Percentiles rank a stretch among this genome's conserved stretches.
Conservation (phyloP, 2,888 invertebrate species). For the Sthenelais limicola region DNA sequence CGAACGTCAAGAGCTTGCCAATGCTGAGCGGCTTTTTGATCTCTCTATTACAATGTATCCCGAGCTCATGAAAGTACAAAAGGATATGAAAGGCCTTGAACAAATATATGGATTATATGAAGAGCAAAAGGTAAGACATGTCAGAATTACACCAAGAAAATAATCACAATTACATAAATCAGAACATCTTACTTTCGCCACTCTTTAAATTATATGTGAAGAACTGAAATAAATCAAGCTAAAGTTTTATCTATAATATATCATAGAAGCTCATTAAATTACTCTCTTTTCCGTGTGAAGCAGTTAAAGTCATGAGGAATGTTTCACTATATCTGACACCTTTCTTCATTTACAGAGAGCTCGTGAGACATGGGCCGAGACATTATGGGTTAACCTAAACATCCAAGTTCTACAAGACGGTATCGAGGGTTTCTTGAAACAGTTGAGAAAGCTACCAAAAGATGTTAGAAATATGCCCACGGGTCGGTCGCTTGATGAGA, state of each 20-base stretch:
- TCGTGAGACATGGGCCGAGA: constrained; percentile 87
- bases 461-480: constrained; percentile 76
- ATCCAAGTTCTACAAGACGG: constrained; percentile 87
- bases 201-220: too few relatives aligned
- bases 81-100: constrained; percentile 77
- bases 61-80: constrained; percentile 76
- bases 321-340: too few relatives aligned
- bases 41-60: constrained; percentile 88
- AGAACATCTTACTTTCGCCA: too few relatives aligned
- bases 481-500: constrained; percentile 82
- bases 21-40: constrained; percentile 89
- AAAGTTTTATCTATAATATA: too few relatives aligned
- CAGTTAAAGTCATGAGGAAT: too few relatives aligned
- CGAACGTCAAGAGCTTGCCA: constrained; percentile 78
- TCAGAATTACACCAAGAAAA: too few relatives aligned
- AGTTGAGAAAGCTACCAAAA: constrained; percentile 83
- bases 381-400: constrained; percentile 89
- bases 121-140: constrained; percentile 78
- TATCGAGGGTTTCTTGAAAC: constrained; percentile 87
- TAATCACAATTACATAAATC: too few relatives aligned
- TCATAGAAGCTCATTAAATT: too few relatives aligned
- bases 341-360: constrained; percentile 74
- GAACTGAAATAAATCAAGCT: background rate
- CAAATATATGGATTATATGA: constrained; percentile 84
- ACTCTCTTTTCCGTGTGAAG: too few relatives aligned